A percentile compares a stretch with the other conserved stretches of the same genome.
Evolutionary conservation across 2,113 vertebrate genomes (phyloP).

Genomic region (Nibea albiflora): DNA sequence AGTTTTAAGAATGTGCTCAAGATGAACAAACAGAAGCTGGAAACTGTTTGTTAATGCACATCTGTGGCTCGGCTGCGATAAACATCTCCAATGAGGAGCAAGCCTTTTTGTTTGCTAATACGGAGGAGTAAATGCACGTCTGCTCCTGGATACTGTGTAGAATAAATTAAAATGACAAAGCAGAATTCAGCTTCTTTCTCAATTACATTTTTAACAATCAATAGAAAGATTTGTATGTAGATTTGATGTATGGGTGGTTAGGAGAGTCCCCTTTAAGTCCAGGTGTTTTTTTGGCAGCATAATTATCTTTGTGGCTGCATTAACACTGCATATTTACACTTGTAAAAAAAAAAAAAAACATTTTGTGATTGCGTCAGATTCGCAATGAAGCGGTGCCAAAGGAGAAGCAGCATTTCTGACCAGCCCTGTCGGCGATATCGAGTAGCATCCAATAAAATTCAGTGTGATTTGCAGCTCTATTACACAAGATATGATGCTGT

Average conservation of each 20-base stretch:
- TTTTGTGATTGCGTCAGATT: constrained; percentile 1
- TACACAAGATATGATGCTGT: background rate
- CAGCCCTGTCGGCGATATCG: constrained; percentile 5
- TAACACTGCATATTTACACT: constrained; percentile 16
- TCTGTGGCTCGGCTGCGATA: constrained; percentile 47
- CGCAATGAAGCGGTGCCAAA: background rate
- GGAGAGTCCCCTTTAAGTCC: too few species aligned
- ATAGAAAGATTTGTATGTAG: background rate
- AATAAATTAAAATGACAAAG: constrained; percentile 36
- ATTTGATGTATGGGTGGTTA: too few species aligned
- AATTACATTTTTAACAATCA: background rate
- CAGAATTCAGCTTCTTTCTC: constrained; percentile 1
- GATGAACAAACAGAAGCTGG: constrained; percentile 64
- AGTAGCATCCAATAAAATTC: background rate
- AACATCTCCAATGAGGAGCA: constrained; percentile 23
- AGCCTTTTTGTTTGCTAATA: constrained; percentile 40
- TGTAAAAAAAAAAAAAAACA: background rate
- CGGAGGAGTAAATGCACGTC: constrained; percentile 28
- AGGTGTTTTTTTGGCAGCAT: constrained; percentile 4
- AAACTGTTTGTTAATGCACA: constrained; percentile 54
- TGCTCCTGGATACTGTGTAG: background rate
- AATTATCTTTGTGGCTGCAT: background rate
- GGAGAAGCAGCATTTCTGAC: constrained; percentile 1
- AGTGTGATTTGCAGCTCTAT: constrained; percentile 22
- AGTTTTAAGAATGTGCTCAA: constrained; percentile 52